Evolutionary conservation across 2,888 invertebrate species (phyloP), one percentile per base, ranked within the genome.

Genomic region (Dione vanillae): DNA sequence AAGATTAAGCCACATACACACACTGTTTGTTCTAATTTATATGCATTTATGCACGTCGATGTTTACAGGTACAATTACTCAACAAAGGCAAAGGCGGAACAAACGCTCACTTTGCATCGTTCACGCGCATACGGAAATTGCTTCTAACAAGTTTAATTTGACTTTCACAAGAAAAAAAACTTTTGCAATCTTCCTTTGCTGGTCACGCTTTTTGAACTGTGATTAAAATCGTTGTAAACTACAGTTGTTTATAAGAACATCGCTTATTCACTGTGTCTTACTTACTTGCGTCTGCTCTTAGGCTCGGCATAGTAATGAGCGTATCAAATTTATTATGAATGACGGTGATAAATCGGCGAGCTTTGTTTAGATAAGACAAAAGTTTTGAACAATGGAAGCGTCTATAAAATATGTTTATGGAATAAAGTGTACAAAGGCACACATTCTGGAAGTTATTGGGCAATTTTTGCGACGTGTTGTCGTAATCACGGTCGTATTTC

Each of bases 81-180:
- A 58, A 70, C 67, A 59, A 61, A 61, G 67, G 59, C 43, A 45
- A 27, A 27, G 27, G 27, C 49, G 67, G 64, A 65, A 80, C 77
- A 78, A 77, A 74, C 70, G 74, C 72, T 74, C 77, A 74, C 81
- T 82, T 84, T 77, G 77, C 78, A 68, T 68, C 76, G 79, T 80
- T 80, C 85, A 87, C 84, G 86, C 84, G 78, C 79, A 65, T 62
- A 71, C 78, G 81, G 88, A 91, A 91, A 91, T 90, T 89, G 87
- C 89, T 89, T 89, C 83, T 87, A 91, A 90, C 91, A 91, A 92
- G 81, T 91, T 90, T 91, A 91, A 91, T 91, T 91, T 89, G 89
- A 89, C 81, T 86, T 85, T 82, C 83, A 82, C 83, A 90, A 91
- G 90, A 90, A 90, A 91, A 89, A 91, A 89, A 91, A 90, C 87